Conservation (phyloP, 30 jellyfish, hydroid and myxozoan species). For the Cassiopea andromeda region DNA sequence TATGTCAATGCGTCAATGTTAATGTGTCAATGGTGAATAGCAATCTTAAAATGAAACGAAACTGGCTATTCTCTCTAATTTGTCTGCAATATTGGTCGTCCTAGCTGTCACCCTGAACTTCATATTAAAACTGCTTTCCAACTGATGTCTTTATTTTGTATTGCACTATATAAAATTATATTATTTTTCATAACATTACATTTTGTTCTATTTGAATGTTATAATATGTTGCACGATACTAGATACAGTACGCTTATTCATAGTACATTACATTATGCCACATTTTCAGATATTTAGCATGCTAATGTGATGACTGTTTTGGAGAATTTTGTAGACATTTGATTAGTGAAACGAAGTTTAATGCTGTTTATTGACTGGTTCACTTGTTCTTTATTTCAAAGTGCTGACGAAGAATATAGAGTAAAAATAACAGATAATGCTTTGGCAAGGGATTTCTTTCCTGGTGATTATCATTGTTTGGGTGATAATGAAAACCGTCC, state of each 20-base stretch:
- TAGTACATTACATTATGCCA: too few species aligned
- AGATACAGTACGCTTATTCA: too few species aligned
- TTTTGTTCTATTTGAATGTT: neutral
- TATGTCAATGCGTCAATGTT: too few species aligned
- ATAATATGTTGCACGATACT: too few species aligned
- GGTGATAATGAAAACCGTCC: conserved; percentile 98
- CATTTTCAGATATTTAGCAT: too few species aligned
- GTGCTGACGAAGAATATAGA: conserved; percentile 94
- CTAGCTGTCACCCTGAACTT: too few species aligned
- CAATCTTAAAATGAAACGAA: too few species aligned
- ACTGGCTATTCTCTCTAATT: too few species aligned
- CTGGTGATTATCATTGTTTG: conserved; percentile 97
- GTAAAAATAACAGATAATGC: conserved; percentile 95
- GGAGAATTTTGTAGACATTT: neutral
- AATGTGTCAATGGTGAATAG: too few species aligned
- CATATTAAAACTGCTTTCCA: neutral
- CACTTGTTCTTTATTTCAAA: neutral
- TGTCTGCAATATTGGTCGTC: too few species aligned
- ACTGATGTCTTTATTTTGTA: neutral
- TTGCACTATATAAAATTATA: neutral
- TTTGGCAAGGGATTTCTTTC: conserved; percentile 94
- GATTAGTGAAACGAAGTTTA: too few species aligned
- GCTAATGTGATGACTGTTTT: neutral
- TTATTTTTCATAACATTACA: too few species aligned
- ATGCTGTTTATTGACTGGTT: neutral